Evolutionary conservation across 1,140 invertebrate species (phyloP).

Genomic region (Armadillidium nasatum): DNA sequence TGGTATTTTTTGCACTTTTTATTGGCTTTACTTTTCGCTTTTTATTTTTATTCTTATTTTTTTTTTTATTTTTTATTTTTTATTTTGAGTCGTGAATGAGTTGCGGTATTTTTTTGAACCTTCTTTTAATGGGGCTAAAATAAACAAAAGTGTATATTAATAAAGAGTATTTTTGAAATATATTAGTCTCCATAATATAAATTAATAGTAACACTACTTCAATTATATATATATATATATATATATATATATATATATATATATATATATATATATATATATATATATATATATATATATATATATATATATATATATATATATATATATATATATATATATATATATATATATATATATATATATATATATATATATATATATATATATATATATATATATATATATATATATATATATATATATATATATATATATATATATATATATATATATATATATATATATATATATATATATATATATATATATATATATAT

Average conservation of each 20-base stretch:
- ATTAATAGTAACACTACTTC: conserved; percentile 15
- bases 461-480: conserved; percentile 34
- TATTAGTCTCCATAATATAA: conserved; percentile 20
- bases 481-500: conserved; percentile 33
- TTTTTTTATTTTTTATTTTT: no score
- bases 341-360: conserved; percentile 31
- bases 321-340: conserved; percentile 33
- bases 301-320: conserved; percentile 33
- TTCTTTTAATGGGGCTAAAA: no score
- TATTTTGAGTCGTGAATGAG: no score
- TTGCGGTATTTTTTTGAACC: no score
- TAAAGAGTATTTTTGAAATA: neutral
- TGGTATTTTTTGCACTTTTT: conserved; percentile 7
- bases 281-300: no score
- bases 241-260: no score
- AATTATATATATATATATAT: no score
- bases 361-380: conserved; percentile 30
- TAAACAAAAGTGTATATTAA: no score
- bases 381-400: conserved; percentile 28
- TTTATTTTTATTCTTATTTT: conserved; percentile 9
- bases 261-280: no score
- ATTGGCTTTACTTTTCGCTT: neutral
- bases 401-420: conserved; percentile 23
- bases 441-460: conserved; percentile 31
- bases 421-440: conserved; percentile 26